phyloP scores from a whole-genome alignment of 2,888 invertebrate genomes.

The Conchocele bisecta region DNA sequence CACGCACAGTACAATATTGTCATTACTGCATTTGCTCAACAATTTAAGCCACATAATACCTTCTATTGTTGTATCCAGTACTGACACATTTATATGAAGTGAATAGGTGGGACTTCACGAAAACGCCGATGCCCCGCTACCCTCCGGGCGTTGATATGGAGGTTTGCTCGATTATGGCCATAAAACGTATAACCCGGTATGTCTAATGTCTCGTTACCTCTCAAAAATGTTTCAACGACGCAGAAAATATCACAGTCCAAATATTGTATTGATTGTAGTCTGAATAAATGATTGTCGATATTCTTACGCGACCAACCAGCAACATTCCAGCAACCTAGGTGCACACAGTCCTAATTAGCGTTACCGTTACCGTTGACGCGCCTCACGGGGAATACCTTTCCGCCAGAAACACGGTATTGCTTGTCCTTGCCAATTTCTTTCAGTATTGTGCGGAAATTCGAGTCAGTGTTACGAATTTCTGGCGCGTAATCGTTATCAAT shows the following conservation, averaged over 20 bases:
- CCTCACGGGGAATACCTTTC: constrained; percentile 2
- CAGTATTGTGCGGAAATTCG: constrained; percentile 14
- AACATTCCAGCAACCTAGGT: constrained; percentile 16
- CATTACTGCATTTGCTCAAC: no score
- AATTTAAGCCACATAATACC: constrained; percentile 19
- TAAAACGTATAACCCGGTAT: constrained; percentile 14
- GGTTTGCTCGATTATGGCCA: constrained; percentile 11
- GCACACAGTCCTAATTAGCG: constrained; percentile 13
- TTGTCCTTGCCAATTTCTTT: constrained; percentile 19
- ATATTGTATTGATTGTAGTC: background rate
- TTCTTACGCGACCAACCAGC: constrained; percentile 23
- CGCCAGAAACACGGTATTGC: constrained; percentile 4
- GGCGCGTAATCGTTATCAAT: constrained; percentile 7
- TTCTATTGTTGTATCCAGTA: constrained; percentile 15
- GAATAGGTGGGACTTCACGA: no score
- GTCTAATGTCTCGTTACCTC: background rate
- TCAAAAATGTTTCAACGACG: constrained; percentile 15
- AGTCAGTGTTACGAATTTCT: background rate
- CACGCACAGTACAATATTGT: constrained; percentile 8
- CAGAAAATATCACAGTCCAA: constrained; percentile 18
- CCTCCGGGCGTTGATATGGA: constrained; percentile 12
- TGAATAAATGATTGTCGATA: background rate
- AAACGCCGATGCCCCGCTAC: no score
- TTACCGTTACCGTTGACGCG: background rate
- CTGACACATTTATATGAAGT: no score